These are phyloP conservation scores for Spheniscus humboldti DNA, from an alignment of 2,797 vertebrate genomes.

Conservation along the genomic window DNA sequence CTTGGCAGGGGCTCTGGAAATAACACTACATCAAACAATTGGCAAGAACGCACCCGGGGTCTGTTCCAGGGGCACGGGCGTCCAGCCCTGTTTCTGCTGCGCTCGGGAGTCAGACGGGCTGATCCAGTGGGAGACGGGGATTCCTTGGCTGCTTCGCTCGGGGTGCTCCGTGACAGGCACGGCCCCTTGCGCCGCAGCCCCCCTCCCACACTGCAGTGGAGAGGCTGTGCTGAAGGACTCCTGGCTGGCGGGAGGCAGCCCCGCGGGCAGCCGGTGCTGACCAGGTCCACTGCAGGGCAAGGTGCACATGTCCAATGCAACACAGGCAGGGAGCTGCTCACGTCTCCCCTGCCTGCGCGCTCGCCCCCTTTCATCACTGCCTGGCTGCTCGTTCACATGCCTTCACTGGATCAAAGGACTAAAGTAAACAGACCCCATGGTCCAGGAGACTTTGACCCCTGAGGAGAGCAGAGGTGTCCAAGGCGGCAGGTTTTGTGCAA, in stretches of 20 bases:
- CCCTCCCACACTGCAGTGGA: accelerated
- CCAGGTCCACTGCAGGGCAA: neutral
- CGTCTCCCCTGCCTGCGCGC: neutral
- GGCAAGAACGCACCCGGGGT: slow-evolving; percentile 27
- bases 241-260: neutral
- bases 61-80: slow-evolving; percentile 52
- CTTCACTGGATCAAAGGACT: neutral
- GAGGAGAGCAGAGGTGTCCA: neutral
- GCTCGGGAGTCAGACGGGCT: neutral
- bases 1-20: slow-evolving; percentile 69
- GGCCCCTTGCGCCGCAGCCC: neutral
- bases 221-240: neutral
- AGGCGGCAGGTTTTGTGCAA: neutral
- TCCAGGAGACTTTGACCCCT: neutral
- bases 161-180: accelerated
- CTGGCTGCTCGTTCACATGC: neutral
- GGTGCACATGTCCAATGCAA: neutral
- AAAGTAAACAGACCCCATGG: neutral
- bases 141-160: neutral
- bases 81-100: slow-evolving; percentile 43
- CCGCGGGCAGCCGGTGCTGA: accelerated
- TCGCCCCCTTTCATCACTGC: neutral
- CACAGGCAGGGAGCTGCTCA: neutral
- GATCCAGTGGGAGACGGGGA: neutral
- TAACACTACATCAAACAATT: slow-evolving; percentile 73